phyloP scores from a whole-genome alignment of 2,797 vertebrate species.

The Sebastes kiyomatsui region DNA sequence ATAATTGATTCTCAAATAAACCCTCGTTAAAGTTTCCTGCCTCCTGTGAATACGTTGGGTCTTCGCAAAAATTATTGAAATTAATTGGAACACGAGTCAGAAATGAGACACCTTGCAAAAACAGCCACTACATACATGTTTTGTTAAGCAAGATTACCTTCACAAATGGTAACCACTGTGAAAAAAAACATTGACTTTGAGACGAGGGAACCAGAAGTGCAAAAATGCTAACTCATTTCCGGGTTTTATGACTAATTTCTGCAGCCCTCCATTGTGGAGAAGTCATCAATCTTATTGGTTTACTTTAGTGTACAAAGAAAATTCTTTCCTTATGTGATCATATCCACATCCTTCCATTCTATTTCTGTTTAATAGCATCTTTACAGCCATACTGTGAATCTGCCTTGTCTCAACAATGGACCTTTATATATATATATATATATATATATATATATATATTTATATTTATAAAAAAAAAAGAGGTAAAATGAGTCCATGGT shows the following conservation, averaged over 20 bases:
- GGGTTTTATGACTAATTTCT: no score
- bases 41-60: no score
- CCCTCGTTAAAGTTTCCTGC: no score
- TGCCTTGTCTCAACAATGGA: not conserved
- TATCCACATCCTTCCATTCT: not conserved
- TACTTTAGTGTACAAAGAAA: not conserved
- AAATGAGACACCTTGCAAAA: no score
- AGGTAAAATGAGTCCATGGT: not conserved
- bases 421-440: not conserved
- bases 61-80: no score
- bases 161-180: rapidly evolving
- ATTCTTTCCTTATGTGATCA: not conserved
- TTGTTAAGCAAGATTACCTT: not conserved
- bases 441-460: not conserved
- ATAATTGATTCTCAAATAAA: no score
- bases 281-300: not conserved
- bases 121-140: not conserved
- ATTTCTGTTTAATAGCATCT: not conserved
- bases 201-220: not conserved
- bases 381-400: not conserved
- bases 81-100: no score
- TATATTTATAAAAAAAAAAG: not conserved
- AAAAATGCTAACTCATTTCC: not conserved
- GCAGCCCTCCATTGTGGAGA: not conserved
- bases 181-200: not conserved